Percentiles rank a stretch among this genome's conserved stretches.
Conservation (phyloP, 2,113 vertebrate species). For the Ochotona curzoniae region DNA sequence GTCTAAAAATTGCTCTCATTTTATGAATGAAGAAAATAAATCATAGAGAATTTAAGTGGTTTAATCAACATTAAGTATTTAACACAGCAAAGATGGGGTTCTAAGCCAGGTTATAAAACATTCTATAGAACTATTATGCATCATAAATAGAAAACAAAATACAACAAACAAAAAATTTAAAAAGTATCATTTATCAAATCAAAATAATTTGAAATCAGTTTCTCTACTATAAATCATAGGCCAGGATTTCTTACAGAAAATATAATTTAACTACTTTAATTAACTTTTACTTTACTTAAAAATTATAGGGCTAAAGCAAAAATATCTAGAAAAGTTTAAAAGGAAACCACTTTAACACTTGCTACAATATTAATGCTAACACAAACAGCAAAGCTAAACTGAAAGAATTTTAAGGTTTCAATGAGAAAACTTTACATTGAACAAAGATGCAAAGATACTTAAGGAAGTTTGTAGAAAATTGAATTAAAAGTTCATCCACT, state of each 20-base stretch:
- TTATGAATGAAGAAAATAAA: conserved; percentile 24
- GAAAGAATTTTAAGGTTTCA: background rate
- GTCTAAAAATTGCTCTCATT: background rate
- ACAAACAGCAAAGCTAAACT: background rate
- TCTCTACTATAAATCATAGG: background rate
- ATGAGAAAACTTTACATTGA: background rate
- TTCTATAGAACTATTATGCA: background rate
- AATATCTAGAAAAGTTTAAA: background rate
- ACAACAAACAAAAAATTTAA: background rate
- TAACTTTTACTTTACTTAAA: no score
- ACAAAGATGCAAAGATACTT: background rate
- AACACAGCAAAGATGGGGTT: background rate
- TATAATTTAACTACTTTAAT: background rate
- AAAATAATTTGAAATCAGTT: background rate
- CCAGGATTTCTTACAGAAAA: background rate
- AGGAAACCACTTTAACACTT: background rate
- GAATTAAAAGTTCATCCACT: no score
- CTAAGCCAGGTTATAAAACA: no score
- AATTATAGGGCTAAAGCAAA: background rate
- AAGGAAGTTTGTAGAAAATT: no score
- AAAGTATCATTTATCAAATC: background rate
- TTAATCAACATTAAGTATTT: background rate
- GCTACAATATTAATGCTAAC: background rate
- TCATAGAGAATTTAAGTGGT: background rate
- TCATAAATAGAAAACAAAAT: background rate